phyloP scores from a whole-genome alignment of 1,140 invertebrate genomes.

The Semibalanus balanoides region DNA sequence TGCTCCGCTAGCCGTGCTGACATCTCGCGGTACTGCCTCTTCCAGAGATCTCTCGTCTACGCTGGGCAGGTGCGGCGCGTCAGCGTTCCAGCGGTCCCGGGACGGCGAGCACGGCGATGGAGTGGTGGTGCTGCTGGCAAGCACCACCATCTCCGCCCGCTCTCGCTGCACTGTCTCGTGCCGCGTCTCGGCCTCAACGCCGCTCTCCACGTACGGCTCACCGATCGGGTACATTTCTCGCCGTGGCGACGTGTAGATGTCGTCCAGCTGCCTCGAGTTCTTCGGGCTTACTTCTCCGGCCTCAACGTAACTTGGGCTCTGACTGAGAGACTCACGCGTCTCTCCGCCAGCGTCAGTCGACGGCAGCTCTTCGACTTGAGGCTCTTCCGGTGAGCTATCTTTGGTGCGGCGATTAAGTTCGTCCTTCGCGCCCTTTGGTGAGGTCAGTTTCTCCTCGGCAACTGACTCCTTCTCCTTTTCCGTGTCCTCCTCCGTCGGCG shows the following conservation, averaged over 20 bases:
- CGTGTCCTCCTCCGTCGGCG: slow-evolving; percentile 13
- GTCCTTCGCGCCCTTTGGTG: background rate
- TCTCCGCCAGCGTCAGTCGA: background rate
- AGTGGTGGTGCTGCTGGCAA: background rate
- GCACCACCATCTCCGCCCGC: background rate
- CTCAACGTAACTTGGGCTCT: background rate
- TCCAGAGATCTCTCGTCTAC: background rate
- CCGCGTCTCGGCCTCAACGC: background rate
- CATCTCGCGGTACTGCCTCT: background rate
- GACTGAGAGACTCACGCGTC: background rate
- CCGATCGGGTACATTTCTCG: background rate
- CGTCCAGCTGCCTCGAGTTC: background rate
- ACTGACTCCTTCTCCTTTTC: slow-evolving; percentile 12
- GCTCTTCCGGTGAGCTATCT: background rate
- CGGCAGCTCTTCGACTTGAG: slow-evolving; percentile 5
- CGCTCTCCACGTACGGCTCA: background rate
- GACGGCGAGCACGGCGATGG: background rate
- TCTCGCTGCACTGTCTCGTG: background rate
- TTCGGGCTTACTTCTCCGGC: background rate
- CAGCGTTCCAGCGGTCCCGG: background rate
- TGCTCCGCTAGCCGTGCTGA: background rate
- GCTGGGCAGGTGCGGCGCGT: background rate
- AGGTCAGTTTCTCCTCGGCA: slow-evolving; percentile 12
- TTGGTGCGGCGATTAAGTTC: background rate
- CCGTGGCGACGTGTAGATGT: background rate